Conservation (phyloP, 35 echinoderm and acorn worm genomes). For the Ophiothrix spiculata region DNA sequence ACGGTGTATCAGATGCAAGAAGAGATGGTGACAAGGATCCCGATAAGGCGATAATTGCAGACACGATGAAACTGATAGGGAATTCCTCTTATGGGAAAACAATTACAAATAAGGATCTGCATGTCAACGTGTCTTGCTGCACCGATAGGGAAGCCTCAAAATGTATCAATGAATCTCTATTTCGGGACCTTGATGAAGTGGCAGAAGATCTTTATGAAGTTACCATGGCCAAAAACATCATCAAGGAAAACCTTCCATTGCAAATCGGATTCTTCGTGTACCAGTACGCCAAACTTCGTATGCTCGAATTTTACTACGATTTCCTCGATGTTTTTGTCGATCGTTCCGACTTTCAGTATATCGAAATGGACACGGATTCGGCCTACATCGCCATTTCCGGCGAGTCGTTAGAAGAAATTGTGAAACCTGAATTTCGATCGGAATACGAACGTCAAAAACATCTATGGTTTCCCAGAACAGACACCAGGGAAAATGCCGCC, state of each 20-base stretch:
- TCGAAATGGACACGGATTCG: slow-evolving; percentile 73
- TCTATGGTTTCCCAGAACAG: slow-evolving; percentile 42
- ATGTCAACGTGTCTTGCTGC: slow-evolving; percentile 17
- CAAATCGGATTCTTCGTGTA: slow-evolving; percentile 49
- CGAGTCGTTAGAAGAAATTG: slow-evolving; percentile 29
- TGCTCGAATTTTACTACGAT: slow-evolving; percentile 68
- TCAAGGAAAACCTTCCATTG: slow-evolving; percentile 47
- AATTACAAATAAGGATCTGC: slow-evolving; percentile 28
- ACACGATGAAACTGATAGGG: slow-evolving; percentile 62
- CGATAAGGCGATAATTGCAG: slow-evolving; percentile 38
- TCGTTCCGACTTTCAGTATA: slow-evolving; percentile 47
- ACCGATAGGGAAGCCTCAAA: slow-evolving; percentile 1
- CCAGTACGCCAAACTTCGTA: slow-evolving; percentile 50
- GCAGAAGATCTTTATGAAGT: background rate
- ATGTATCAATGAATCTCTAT: slow-evolving; percentile 7
- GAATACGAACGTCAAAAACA: slow-evolving; percentile 33
- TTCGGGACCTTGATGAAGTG: background rate
- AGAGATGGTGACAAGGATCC: slow-evolving; percentile 28
- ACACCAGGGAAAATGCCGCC: slow-evolving; percentile 26
- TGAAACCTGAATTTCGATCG: slow-evolving; percentile 40
- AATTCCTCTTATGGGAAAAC: slow-evolving; percentile 66
- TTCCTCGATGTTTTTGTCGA: slow-evolving; percentile 48
- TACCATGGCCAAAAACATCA: slow-evolving; percentile 3
- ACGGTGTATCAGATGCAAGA: slow-evolving; percentile 29
- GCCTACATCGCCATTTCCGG: slow-evolving; percentile 62